phyloP scores from a whole-genome alignment of 2,797 vertebrate species.

The Gymnoscopelus braueri region DNA sequence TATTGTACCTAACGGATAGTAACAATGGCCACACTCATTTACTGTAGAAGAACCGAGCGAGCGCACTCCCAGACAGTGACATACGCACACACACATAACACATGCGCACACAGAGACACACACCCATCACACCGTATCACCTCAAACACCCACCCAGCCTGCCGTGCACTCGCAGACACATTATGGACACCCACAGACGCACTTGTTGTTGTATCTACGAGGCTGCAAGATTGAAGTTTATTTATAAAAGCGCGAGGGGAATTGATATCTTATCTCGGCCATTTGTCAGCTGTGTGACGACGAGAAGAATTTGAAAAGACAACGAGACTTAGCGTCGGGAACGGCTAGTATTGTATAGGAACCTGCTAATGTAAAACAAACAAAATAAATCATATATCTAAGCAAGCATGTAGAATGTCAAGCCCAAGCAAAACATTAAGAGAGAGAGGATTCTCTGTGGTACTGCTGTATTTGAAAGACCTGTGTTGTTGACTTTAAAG shows the following conservation, averaged over 20 bases:
- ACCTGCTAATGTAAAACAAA: conserved; percentile 19
- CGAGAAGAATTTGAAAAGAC: conserved; percentile 83
- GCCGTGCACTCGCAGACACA: background rate
- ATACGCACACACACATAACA: background rate
- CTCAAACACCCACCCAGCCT: conserved; percentile 9
- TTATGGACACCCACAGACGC: conserved; percentile 26
- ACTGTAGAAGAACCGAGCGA: background rate
- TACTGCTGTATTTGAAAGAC: conserved; percentile 41
- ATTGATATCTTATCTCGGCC: conserved; percentile 84
- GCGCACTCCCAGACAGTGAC: background rate
- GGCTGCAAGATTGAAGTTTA: conserved; percentile 75
- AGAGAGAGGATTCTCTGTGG: background rate
- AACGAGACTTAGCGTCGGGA: conserved; percentile 78
- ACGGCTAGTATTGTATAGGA: conserved; percentile 66
- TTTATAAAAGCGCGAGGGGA: conserved; percentile 81
- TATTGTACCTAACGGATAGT: too few relatives aligned
- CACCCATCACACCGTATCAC: background rate
- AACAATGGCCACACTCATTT: background rate
- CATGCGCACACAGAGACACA: background rate
- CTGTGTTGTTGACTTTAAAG: conserved; percentile 32
- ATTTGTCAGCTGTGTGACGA: conserved; percentile 81
- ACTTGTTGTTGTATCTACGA: conserved; percentile 32
- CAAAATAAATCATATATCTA: conserved; percentile 12
- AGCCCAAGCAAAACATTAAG: background rate
- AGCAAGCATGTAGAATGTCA: conserved; percentile 16